A percentile compares a stretch with the other conserved stretches of the same genome.
phyloP scores from a whole-genome alignment of 2,797 vertebrate species.

The Xenopus petersii region DNA sequence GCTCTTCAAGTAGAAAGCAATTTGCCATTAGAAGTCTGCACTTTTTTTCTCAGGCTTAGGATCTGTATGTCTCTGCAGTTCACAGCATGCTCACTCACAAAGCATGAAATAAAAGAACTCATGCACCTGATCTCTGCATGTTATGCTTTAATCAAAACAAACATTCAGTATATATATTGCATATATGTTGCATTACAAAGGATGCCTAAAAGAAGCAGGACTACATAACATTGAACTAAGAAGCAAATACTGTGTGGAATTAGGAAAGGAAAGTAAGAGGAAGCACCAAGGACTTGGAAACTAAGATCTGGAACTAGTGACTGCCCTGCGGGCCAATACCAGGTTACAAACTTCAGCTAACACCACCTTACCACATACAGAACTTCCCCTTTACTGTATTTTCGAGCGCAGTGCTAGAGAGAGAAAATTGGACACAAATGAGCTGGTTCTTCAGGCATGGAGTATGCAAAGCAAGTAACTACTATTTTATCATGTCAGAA shows the following conservation, averaged over 20 bases:
- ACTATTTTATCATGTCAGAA: too few species aligned
- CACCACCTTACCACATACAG: constrained; percentile 44
- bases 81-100: not conserved
- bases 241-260: not conserved
- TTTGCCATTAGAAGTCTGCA: too few species aligned
- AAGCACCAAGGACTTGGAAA: constrained; percentile 4
- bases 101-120: too few species aligned
- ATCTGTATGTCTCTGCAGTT: not conserved
- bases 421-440: constrained; percentile 38
- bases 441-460: not conserved
- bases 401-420: constrained; percentile 42
- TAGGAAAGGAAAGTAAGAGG: not conserved
- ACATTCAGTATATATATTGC: too few species aligned
- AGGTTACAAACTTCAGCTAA: not conserved
- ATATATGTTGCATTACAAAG: too few species aligned
- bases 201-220: too few species aligned
- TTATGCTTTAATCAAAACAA: too few species aligned
- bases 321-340: constrained; percentile 1
- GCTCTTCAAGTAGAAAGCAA: too few species aligned
- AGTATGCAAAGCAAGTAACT: too few species aligned
- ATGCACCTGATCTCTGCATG: too few species aligned
- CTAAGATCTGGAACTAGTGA: constrained; percentile 26
- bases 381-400: constrained; percentile 47
- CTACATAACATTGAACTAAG: constrained; percentile 4
- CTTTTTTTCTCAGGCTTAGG: too few species aligned